Evolutionary conservation across 2,888 invertebrate species (phyloP).

Genomic region (Drosophila acutilabella): DNA sequence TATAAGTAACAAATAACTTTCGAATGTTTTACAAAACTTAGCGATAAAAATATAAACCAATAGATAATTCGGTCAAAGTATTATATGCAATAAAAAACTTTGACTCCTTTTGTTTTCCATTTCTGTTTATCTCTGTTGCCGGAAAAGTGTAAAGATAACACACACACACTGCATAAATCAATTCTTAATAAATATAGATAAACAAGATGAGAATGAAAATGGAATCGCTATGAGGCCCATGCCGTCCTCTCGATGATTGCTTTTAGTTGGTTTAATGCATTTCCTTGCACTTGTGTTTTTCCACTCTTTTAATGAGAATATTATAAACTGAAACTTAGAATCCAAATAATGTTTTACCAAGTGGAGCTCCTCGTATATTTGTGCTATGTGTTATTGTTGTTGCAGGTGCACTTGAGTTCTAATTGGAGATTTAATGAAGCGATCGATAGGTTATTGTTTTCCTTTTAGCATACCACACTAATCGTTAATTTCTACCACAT

Average conservation of each 20-base stretch:
- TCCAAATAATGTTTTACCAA: slow-evolving; percentile 34
- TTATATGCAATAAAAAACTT: too few species aligned
- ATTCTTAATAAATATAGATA: slow-evolving; percentile 24
- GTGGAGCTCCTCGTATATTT: background rate
- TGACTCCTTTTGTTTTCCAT: slow-evolving; percentile 14
- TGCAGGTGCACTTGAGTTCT: slow-evolving; percentile 54
- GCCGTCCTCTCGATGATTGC: slow-evolving; percentile 22
- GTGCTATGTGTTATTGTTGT: slow-evolving; percentile 33
- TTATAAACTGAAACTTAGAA: slow-evolving; percentile 52
- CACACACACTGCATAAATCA: slow-evolving; percentile 10
- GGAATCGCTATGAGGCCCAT: slow-evolving; percentile 37
- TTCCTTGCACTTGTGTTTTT: slow-evolving; percentile 56
- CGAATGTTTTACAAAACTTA: too few species aligned
- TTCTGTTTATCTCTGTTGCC: slow-evolving; percentile 69
- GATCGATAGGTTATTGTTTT: slow-evolving; percentile 31
- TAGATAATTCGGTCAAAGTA: too few species aligned
- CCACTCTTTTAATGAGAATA: slow-evolving; percentile 60
- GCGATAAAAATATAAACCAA: too few species aligned
- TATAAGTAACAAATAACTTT: too few species aligned
- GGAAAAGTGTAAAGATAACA: slow-evolving; percentile 72
- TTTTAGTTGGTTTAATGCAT: slow-evolving; percentile 40
- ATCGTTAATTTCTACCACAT: slow-evolving; percentile 47
- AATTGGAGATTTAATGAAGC: slow-evolving; percentile 41
- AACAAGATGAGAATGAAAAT: slow-evolving; percentile 58
- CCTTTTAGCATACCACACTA: slow-evolving; percentile 26